Evolutionary conservation across 2,113 vertebrate genomes (phyloP).

Genomic region (Heteronetta atricapilla): DNA sequence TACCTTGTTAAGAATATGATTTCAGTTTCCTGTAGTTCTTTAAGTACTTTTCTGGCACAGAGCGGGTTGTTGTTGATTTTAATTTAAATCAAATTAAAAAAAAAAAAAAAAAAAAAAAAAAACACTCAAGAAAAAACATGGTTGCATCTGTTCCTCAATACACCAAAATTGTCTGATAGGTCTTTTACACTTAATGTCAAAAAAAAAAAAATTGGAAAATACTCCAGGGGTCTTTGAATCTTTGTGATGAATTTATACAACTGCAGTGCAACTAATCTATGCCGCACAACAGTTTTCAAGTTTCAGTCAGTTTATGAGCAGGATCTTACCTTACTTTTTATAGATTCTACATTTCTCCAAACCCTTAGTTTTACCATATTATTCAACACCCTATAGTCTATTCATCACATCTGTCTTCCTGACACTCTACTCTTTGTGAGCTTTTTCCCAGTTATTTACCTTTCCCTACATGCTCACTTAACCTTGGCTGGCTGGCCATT

Average conservation of each 20-base stretch:
- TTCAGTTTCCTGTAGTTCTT: neutral
- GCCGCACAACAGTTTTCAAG: neutral
- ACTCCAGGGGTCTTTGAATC: neutral
- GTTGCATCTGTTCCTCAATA: neutral
- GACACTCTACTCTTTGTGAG: neutral
- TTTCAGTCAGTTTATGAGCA: neutral
- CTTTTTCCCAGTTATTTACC: neutral
- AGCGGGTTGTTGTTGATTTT: too few relatives aligned
- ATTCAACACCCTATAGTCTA: neutral
- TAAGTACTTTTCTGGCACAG: neutral
- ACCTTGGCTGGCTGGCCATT: rapidly evolving
- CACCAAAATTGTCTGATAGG: neutral
- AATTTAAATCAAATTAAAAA: too few relatives aligned
- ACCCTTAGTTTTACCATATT: neutral
- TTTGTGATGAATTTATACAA: neutral
- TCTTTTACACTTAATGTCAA: neutral
- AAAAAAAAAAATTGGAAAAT: neutral
- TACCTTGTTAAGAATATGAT: neutral
- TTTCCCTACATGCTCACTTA: neutral
- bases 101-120: neutral
- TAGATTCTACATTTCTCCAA: neutral
- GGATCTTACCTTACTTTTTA: neutral
- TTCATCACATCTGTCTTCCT: neutral
- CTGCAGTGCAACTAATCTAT: neutral
- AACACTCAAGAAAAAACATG: neutral